Evolutionary conservation across 2,797 vertebrate genomes (phyloP), one percentile per base, ranked within the genome.

Genomic region (Prunella strophiata): DNA sequence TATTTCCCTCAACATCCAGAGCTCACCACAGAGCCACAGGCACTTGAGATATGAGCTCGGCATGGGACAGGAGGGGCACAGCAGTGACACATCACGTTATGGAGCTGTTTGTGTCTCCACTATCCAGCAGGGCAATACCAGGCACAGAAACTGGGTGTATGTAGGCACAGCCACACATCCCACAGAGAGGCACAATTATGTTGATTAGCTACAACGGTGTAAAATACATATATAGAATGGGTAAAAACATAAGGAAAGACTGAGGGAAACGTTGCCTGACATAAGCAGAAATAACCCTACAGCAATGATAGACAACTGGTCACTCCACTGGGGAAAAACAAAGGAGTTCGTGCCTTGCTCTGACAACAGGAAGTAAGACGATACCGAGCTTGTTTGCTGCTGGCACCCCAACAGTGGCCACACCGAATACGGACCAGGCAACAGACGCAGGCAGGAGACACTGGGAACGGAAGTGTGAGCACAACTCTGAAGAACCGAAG

Each of bases 341-440:
- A 36, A 76, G 36, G 29, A 66, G 67, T 27, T 40, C 7, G 3
- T 47, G 85, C 29, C 52, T 48, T 23, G 72, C 36, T 43, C 40
- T 38, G 85, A 67, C 82, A 87, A 79, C 5, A 16, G 91, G 70
- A 91, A 86, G 48, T 38, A 65, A 40, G 40, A 40, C 7, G 40
- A 59, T 13, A 43, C 7, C 0, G 26, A 76, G 75, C 25, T 26
- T 27, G 51, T 40, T 71, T 17, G 32, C 38, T 9, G 4, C 36
- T 12, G 40, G 65, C 61, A 74, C 59, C 65, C 59, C 72, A 57
- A 7, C 0, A 43, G 51, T 0, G 51, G 29, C 43, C 78, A 85
- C 75, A 17, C 0, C 4, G 30, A 34, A 43, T 1, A 50, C 0
- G 2, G 62, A 22, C 2, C 4, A 16, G 0, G 13, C 42, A 58